A percentile compares a stretch with the other conserved stretches of the same genome.
These are phyloP conservation scores for Nerophis ophidion DNA, from an alignment of 2,113 vertebrate genomes.

Conservation along the genomic window DNA sequence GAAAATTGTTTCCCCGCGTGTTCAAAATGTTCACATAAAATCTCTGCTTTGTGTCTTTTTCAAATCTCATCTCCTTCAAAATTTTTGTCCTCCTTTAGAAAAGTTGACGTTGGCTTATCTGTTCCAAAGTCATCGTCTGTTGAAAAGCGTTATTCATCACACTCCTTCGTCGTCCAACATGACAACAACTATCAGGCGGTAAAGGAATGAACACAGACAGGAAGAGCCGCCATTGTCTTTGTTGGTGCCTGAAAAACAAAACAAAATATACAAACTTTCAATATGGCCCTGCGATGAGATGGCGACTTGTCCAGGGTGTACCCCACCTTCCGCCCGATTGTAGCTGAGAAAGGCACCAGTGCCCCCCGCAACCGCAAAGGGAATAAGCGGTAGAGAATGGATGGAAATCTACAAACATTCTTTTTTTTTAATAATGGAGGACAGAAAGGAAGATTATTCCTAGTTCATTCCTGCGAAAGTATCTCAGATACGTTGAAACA, in stretches of 20 bases:
- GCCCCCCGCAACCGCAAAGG: no score
- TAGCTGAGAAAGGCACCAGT: no score
- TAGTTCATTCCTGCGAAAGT: constrained; percentile 56
- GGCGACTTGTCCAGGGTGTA: no score
- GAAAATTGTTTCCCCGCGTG: constrained; percentile 66
- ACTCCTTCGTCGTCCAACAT: constrained; percentile 15
- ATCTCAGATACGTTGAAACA: constrained; percentile 38
- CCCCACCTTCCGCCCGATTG: no score
- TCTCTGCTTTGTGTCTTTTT: constrained; percentile 4
- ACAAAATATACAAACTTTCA: constrained; percentile 22
- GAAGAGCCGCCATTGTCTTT: constrained; percentile 7
- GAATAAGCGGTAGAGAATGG: no score
- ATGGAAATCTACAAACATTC: constrained; percentile 48
- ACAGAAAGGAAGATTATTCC: constrained; percentile 27
- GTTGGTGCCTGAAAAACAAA: constrained; percentile 24
- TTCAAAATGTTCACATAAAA: constrained; percentile 58
- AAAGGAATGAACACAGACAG: constrained; percentile 17
- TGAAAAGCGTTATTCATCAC: constrained; percentile 8
- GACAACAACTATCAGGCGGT: constrained; percentile 22
- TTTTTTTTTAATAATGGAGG: constrained; percentile 18
- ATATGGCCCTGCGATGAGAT: no score
- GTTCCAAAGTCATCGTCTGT: constrained; percentile 10
- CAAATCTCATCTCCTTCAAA: constrained; percentile 23
- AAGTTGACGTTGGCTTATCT: constrained; percentile 25
- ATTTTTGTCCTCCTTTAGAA: constrained; percentile 38